Percentiles rank a stretch among this genome's conserved stretches.
These are phyloP conservation scores for Zaprionus davidi DNA, from an alignment of 1,140 invertebrate genomes.

Conservation along the genomic window DNA sequence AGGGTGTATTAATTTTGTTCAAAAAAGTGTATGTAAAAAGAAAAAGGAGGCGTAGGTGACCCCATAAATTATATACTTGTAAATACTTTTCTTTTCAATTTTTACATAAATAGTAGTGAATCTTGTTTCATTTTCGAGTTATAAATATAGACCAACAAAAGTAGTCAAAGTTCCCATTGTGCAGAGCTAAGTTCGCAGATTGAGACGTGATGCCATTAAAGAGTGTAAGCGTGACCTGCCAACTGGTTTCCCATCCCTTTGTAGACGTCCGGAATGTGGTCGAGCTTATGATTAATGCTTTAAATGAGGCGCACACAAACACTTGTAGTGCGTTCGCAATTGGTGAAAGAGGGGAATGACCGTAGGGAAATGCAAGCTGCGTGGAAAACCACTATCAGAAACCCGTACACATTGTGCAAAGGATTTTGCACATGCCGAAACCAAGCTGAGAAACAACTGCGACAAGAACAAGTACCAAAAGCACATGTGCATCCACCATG, in stretches of 20 bases:
- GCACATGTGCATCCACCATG: slow-evolving; percentile 34
- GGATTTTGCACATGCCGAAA: slow-evolving; percentile 37
- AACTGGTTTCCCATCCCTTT: background rate
- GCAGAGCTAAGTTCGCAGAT: slow-evolving; percentile 41
- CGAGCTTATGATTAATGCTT: slow-evolving; percentile 49
- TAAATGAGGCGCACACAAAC: slow-evolving; percentile 43
- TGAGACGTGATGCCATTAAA: slow-evolving; percentile 51
- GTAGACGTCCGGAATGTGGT: slow-evolving; percentile 23
- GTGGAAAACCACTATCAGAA: slow-evolving; percentile 33
- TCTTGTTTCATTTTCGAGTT: no score
- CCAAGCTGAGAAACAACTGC: slow-evolving; percentile 18
- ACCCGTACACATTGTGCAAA: slow-evolving; percentile 34
- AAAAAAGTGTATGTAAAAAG: no score
- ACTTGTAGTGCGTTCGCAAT: background rate
- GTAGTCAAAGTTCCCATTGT: no score
- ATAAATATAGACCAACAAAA: no score
- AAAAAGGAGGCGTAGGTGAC: no score
- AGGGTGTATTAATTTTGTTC: no score
- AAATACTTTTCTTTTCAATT: no score
- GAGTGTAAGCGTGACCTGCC: slow-evolving; percentile 40
- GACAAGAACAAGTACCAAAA: slow-evolving; percentile 36
- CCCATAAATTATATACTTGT: no score
- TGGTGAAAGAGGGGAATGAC: background rate
- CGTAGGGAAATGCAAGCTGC: background rate
- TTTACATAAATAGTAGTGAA: no score